Evolutionary conservation across 1,140 invertebrate genomes (phyloP), one percentile per base, ranked within the genome.

Genomic region (Rhyzopertha dominica): DNA sequence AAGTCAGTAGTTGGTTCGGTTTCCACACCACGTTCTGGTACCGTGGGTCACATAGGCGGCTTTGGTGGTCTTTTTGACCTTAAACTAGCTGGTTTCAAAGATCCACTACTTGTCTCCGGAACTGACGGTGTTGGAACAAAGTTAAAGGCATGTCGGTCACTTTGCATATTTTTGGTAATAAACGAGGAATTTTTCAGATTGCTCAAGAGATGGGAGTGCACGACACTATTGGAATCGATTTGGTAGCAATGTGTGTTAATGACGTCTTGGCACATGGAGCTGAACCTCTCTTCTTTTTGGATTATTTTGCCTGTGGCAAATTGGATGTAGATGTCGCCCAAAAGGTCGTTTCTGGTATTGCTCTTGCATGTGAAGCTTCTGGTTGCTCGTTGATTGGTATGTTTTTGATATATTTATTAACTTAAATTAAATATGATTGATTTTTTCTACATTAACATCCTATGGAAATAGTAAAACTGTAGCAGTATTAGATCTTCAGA

Each of bases 241-340:
- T 98, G 22, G 95, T 99, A 7, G 95, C 95, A 7, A 96, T 97
- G 90, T 95, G 92, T 64, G 94, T 95, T 2, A 99, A 99, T 73
- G 95, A 98, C 68, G 81, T 98, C 32, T 70, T 98, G 14, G 91
- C 90, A 26, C 85, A 95, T 53, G 94, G 93, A 14, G 95, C 95
- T 0, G 90, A 94, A 61, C 94, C 95, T 0, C 72, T 98, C 30
- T 95, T 92, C 43, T 98, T 98, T 64, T 70, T 98, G 1, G 95
- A 98, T 73, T 98, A 98, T 68, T 96, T 94, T 70, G 91, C 95
- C 8, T 92, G 88, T 64, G 90, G 93, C 3, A 74, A 81, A 47
- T 71, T 98, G 29, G 77, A 95, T 58, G 78, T 92, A 4, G 71
- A 78, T 1, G 69, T 81, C 12, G 89, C 91, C 0, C 75, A 76